Evolutionary conservation across 1,140 invertebrate genomes (phyloP).

Genomic region (Trypoxylus dichotomus): DNA sequence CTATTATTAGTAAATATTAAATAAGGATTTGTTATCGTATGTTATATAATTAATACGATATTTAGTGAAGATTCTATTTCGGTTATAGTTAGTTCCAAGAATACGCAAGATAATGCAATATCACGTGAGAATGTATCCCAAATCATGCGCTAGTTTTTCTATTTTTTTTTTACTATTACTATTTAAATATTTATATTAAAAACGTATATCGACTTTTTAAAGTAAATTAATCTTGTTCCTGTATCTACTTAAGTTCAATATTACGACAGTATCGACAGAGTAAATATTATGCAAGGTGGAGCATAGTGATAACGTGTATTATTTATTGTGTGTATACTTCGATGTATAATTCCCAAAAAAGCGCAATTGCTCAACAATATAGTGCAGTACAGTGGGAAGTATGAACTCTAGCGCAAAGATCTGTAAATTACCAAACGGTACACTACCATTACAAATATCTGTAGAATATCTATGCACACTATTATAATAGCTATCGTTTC

Average conservation of each 20-base stretch:
- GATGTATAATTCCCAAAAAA: too few species aligned
- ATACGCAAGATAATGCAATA: neutral
- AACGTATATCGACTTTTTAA: neutral
- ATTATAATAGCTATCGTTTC: too few species aligned
- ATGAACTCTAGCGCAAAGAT: neutral
- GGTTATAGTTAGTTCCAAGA: too few species aligned
- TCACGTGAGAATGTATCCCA: neutral
- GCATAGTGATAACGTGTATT: neutral
- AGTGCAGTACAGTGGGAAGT: neutral
- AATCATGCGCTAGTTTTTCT: neutral
- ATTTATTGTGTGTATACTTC: too few species aligned
- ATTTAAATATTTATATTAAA: neutral
- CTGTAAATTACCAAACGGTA: neutral
- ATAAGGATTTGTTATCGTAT: too few species aligned
- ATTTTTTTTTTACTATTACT: neutral
- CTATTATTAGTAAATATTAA: too few species aligned
- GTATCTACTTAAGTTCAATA: constrained; percentile 12
- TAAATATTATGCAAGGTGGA: constrained; percentile 19
- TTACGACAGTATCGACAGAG: constrained; percentile 2
- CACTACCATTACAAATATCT: too few species aligned
- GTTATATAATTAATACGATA: too few species aligned
- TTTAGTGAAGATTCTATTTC: too few species aligned
- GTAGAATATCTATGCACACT: too few species aligned
- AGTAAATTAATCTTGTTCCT: constrained; percentile 19
- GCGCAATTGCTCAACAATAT: neutral